Conservation (phyloP, 2,888 invertebrate species). For the Scaptomyza reducta region DNA sequence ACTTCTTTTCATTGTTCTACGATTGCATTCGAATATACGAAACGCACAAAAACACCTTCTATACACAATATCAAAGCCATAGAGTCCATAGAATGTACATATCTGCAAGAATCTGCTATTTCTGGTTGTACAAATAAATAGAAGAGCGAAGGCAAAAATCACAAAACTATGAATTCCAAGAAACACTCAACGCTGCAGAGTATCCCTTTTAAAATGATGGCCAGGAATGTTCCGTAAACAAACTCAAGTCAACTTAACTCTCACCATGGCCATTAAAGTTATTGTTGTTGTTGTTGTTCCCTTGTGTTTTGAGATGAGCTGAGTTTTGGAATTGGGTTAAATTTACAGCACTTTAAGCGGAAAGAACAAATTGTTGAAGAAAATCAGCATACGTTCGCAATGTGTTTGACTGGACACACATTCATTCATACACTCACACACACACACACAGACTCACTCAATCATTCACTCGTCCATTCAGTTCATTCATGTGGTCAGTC, state of each 20-base stretch:
- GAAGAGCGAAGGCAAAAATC: constrained; percentile 21
- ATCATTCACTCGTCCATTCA: constrained; percentile 31
- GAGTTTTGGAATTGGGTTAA: constrained; percentile 61
- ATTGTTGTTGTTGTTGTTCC: constrained; percentile 33
- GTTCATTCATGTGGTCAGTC: constrained; percentile 55
- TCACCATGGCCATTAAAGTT: constrained; percentile 50
- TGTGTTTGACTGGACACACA: constrained; percentile 53
- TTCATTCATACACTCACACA: constrained; percentile 23
- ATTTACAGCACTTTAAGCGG: constrained; percentile 60
- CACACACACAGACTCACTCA: constrained; percentile 26
- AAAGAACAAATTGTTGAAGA: constrained; percentile 45
- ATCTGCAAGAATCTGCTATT: constrained; percentile 26
- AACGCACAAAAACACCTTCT: constrained; percentile 13
- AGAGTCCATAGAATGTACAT: constrained; percentile 28
- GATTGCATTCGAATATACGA: constrained; percentile 55
- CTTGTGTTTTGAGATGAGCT: constrained; percentile 12
- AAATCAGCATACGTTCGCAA: constrained; percentile 68
- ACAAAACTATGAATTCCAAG: constrained; percentile 60
- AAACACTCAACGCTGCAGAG: constrained; percentile 61
- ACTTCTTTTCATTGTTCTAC: constrained; percentile 43
- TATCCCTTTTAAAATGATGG: constrained; percentile 44
- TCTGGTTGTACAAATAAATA: constrained; percentile 18
- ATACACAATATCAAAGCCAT: constrained; percentile 27
- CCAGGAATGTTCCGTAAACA: constrained; percentile 49
- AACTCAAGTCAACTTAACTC: constrained; percentile 37